Percentiles rank a stretch among this genome's conserved stretches.
phyloP scores from a whole-genome alignment of 2,113 vertebrate species.

The Hirundichthys speculiger region DNA sequence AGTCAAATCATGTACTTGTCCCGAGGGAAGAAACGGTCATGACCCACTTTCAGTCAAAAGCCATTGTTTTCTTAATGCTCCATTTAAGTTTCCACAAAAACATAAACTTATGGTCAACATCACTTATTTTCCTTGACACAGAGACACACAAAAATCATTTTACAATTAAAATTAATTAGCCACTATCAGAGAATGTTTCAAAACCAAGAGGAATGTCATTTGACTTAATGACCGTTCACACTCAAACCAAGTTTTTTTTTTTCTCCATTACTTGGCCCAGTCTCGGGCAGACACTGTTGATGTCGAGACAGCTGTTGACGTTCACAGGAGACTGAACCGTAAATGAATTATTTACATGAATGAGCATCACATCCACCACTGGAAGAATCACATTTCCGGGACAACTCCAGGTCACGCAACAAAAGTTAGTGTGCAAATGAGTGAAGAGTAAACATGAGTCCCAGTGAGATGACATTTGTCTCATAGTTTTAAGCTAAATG shows the following conservation, averaged over 20 bases:
- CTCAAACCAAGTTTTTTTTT: too few species aligned
- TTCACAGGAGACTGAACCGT: slow-evolving; percentile 40
- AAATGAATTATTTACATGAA: slow-evolving; percentile 65
- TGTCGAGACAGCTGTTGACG: slow-evolving; percentile 56
- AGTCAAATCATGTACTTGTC: slow-evolving; percentile 1
- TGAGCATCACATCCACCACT: slow-evolving; percentile 41
- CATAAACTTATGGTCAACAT: too few species aligned
- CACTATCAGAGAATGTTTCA: too few species aligned
- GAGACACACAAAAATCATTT: too few species aligned
- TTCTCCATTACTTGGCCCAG: background rate
- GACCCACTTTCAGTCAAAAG: slow-evolving; percentile 26
- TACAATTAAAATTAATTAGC: too few species aligned
- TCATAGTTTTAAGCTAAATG: background rate
- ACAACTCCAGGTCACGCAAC: slow-evolving; percentile 48
- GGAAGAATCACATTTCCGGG: slow-evolving; percentile 28
- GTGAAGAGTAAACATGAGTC: background rate
- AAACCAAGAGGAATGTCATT: too few species aligned
- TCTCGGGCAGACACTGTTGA: slow-evolving; percentile 3
- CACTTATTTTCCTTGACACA: too few species aligned
- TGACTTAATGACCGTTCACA: too few species aligned
- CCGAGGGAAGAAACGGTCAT: slow-evolving; percentile 4
- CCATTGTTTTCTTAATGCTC: slow-evolving; percentile 6
- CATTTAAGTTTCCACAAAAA: background rate
- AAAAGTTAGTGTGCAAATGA: slow-evolving; percentile 11
- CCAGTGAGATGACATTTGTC: background rate